Percentiles rank a stretch among this genome's conserved stretches.
Evolutionary conservation across 2,113 vertebrate species (phyloP).

Genomic region (Chrysochloris asiatica): DNA sequence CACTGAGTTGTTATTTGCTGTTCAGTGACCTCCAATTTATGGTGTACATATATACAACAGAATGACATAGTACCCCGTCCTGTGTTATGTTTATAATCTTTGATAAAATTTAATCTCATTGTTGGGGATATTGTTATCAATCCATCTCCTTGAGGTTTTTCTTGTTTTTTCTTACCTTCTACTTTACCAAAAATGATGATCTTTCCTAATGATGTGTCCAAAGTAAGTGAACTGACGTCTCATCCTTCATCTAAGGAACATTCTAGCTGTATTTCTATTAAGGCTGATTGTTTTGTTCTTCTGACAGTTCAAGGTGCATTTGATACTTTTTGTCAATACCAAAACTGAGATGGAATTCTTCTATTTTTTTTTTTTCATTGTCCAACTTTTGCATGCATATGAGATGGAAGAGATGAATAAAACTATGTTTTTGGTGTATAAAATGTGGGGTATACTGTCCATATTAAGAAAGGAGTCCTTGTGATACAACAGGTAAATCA

Average conservation of each 20-base stretch:
- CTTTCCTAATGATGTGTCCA: background rate
- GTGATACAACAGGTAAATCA: too few species aligned
- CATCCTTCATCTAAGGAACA: too few species aligned
- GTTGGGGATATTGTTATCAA: background rate
- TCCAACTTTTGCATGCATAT: too few species aligned
- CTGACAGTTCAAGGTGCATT: too few species aligned
- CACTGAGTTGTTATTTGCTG: background rate
- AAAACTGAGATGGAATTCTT: too few species aligned
- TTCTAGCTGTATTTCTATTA: too few species aligned
- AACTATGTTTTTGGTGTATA: background rate
- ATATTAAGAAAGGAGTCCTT: background rate
- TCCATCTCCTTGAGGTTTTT: background rate
- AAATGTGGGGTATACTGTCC: background rate
- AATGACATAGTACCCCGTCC: background rate
- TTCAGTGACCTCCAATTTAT: background rate
- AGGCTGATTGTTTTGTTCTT: too few species aligned
- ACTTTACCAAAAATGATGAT: background rate
- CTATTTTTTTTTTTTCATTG: too few species aligned
- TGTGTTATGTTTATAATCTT: background rate
- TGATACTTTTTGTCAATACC: too few species aligned
- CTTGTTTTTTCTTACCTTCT: background rate
- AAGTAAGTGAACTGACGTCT: background rate
- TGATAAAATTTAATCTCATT: background rate
- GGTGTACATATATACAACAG: background rate
- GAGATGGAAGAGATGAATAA: background rate